Base-by-base conservation (phyloP, 1,140 invertebrate genomes). In the Bradynema listronoti region DNA sequence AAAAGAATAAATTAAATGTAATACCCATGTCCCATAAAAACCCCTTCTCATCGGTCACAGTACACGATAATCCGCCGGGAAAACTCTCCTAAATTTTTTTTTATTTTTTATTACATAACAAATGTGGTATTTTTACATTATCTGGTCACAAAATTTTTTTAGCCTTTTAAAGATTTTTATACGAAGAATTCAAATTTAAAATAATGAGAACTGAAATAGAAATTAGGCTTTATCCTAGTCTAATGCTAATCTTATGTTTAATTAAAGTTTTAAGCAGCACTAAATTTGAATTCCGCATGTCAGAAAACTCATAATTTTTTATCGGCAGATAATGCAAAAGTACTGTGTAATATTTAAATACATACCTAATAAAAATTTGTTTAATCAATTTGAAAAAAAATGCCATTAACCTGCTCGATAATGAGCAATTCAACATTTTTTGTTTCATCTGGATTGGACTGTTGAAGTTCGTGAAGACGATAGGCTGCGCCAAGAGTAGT, bases 21-120 rank as follows among this genome's bases (percentile, higher is more conserved):
- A n/a, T n/a, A n/a, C n/a, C 75, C 75, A 78, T 78, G 33, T 78
- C 75, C 75, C 75, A 78, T n/a, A 78, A 63, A 61, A 77, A 78
- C 22, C 75, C 75, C 22, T 75, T 65, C 11, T 73, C 58, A 56
- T 78, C 75, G n/a, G 32, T 60, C 14, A 78, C 68, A 33, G 73
- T 75, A 30, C 72, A 63, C 4, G 73, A 77, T 1, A 76, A 57
- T 52, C 73, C 73, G 33, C 73, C 73, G 34, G 74, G 58, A 39
- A 67, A 62, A 1, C 68, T 43, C 51, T 73, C 71, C 71, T 72
- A 39, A 45, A 73, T 51, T 32, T n/a, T n/a, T n/a, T n/a, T n/a
- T n/a, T n/a, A n/a, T n/a, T n/a, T n/a, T n/a, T n/a, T n/a, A n/a
- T n/a, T n/a, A n/a, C n/a, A n/a, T n/a, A n/a, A n/a, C n/a, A n/a